Percentiles rank a stretch among this genome's conserved stretches.
phyloP scores from a whole-genome alignment of 92 coral and sea anemone genomes.

The Scolanthus callimorphus region DNA sequence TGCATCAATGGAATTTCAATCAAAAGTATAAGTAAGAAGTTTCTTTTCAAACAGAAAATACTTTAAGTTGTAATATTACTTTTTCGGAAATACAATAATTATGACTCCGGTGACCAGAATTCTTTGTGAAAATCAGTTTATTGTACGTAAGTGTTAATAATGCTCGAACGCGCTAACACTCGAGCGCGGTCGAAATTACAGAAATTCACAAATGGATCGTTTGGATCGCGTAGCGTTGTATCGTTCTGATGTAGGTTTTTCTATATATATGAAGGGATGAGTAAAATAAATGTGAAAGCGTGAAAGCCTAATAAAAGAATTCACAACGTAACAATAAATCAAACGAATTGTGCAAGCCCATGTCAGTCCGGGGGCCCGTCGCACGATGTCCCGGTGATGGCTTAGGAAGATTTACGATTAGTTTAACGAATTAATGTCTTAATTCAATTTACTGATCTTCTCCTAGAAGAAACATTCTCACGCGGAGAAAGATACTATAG shows the following conservation, averaged over 20 bases:
- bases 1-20: neutral
- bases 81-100: too few relatives aligned
- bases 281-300: neutral
- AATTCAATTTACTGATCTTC: conserved; percentile 18
- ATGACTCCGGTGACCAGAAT: too few relatives aligned
- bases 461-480: neutral
- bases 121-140: too few relatives aligned
- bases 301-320: neutral
- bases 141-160: too few relatives aligned
- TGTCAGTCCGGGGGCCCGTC: neutral
- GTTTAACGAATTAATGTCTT: conserved; percentile 2
- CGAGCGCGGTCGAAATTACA: too few relatives aligned
- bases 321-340: conserved; percentile 19
- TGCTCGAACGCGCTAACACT: too few relatives aligned
- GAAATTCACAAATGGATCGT: too few relatives aligned
- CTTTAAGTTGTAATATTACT: too few relatives aligned
- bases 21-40: too few relatives aligned
- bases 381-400: neutral
- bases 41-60: too few relatives aligned
- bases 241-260: too few relatives aligned
- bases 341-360: neutral
- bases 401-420: conserved; percentile 40
- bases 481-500: neutral
- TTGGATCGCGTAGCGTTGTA: too few relatives aligned
- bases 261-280: neutral